phyloP scores from a whole-genome alignment of 1,140 invertebrate genomes.

The Nomia melanderi region DNA sequence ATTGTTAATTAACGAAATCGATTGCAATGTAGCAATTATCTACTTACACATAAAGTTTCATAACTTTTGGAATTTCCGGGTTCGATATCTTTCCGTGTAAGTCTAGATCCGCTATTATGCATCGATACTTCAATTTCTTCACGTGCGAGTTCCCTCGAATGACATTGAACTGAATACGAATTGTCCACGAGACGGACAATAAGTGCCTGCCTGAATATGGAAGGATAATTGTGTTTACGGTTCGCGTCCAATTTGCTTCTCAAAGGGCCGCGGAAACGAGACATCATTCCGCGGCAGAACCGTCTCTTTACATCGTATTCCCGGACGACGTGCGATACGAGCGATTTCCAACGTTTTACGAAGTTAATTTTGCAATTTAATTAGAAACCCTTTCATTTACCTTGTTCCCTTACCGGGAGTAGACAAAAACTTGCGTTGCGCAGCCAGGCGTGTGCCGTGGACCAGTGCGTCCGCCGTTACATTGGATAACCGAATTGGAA shows the following conservation, averaged over 20 bases:
- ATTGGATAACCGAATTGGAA: conserved; percentile 14
- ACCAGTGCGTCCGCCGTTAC: conserved; percentile 20
- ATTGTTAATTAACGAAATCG: no score
- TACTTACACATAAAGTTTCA: no score
- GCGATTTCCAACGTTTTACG: conserved; percentile 27
- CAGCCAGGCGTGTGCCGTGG: background rate
- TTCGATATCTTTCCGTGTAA: no score
- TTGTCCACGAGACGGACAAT: background rate
- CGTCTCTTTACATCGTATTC: conserved; percentile 15
- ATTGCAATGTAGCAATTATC: no score
- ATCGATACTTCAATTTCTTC: background rate
- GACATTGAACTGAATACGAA: background rate
- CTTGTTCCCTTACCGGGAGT: background rate
- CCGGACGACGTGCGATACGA: background rate
- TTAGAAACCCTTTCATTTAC: conserved; percentile 23
- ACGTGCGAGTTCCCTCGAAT: background rate
- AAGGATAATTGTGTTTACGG: conserved; percentile 31
- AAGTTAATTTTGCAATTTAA: conserved; percentile 40
- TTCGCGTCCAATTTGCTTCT: conserved; percentile 33
- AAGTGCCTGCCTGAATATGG: background rate
- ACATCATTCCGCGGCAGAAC: background rate
- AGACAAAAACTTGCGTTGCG: conserved; percentile 23
- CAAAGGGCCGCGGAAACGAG: conserved; percentile 8
- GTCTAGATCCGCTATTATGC: no score
- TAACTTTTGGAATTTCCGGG: no score